These are phyloP conservation scores for Omphaloscelis lunosa DNA, from an alignment of 2,888 invertebrate species.

Conservation along the genomic window DNA sequence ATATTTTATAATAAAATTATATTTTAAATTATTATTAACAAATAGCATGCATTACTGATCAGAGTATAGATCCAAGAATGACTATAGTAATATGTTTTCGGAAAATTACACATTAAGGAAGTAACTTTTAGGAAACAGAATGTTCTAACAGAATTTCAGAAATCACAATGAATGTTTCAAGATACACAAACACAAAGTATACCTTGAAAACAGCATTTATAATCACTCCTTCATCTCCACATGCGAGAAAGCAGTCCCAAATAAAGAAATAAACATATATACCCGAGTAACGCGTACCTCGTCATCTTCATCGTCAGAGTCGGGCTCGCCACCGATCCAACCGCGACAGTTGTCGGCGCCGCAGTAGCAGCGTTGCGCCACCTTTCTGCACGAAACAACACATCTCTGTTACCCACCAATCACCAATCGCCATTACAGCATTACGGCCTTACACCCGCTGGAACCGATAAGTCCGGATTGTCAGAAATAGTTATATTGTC, in stretches of 20 bases:
- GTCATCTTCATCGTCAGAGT: conserved; percentile 89
- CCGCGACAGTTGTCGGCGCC: conserved; percentile 97
- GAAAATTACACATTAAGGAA: background rate
- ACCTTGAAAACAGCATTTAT: conserved; percentile 29
- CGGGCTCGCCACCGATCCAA: conserved; percentile 98
- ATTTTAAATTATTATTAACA: too few relatives aligned
- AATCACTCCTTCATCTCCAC: conserved; percentile 22
- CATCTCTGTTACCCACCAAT: conserved; percentile 61
- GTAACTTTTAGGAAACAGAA: background rate
- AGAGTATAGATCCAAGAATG: background rate
- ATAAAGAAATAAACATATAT: conserved; percentile 45
- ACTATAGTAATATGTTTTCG: background rate
- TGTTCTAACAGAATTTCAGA: background rate
- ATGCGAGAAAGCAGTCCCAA: conserved; percentile 42
- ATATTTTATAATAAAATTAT: background rate
- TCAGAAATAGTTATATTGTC: conserved; percentile 19
- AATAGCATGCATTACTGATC: conserved; percentile 13
- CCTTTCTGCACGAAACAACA: conserved; percentile 92
- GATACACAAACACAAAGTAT: conserved; percentile 36
- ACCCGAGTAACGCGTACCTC: conserved; percentile 76
- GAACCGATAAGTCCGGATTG: conserved; percentile 51
- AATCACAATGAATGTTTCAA: conserved; percentile 18
- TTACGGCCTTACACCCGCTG: conserved; percentile 39
- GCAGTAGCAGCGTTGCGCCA: conserved; percentile 99
- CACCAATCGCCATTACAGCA: conserved; percentile 35